A percentile compares a stretch with the other conserved stretches of the same genome.
Evolutionary conservation across 1,140 invertebrate species (phyloP).

Genomic region (Tetragonula clypearis): DNA sequence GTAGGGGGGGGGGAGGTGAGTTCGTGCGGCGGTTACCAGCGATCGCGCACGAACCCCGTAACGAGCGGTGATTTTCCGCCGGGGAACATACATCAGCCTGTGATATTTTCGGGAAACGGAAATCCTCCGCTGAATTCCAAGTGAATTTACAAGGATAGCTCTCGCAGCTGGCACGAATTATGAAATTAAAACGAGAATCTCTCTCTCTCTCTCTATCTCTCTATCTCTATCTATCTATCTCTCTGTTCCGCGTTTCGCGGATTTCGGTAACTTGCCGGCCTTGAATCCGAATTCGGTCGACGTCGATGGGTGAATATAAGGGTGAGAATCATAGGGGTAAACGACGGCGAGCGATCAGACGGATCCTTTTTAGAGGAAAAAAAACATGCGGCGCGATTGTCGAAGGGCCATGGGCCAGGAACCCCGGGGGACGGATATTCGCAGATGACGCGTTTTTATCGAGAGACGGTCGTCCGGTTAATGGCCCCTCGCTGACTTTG

Average conservation of each 20-base stretch:
- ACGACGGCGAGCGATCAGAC: no score
- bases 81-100: background rate
- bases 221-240: no score
- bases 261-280: no score
- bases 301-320: background rate
- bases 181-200: no score
- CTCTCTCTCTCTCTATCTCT: no score
- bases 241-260: no score
- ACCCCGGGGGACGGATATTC: background rate
- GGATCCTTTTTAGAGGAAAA: no score
- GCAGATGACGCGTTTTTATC: conserved; percentile 28
- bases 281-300: no score
- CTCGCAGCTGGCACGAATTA: no score
- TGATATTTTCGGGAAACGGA: conserved; percentile 10
- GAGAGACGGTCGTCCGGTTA: background rate
- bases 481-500: conserved; percentile 38
- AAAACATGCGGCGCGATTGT: background rate
- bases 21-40: background rate
- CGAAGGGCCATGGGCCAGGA: no score
- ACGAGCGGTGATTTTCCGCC: conserved; percentile 23
- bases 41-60: background rate
- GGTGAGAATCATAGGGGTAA: background rate
- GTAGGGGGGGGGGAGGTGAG: background rate
- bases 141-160: conserved; percentile 42
- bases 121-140: conserved; percentile 19